Evolutionary conservation across 37 sponge, comb jelly and placozoan genomes (phyloP).

Genomic region (Bolinopsis microptera): DNA sequence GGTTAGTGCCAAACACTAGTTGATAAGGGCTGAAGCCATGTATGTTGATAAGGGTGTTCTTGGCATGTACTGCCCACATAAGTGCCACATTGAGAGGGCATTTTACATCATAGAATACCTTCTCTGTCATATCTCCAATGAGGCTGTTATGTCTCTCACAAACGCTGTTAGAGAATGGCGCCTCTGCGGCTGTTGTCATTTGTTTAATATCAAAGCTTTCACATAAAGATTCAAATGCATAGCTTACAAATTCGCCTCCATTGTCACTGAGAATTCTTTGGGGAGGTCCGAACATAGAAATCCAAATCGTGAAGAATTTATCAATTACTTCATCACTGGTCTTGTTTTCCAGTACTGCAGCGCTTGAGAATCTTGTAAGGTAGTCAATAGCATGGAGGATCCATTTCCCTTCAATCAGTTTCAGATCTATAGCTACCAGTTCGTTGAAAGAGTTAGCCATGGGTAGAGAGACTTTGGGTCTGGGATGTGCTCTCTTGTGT

Average conservation of each 20-base stretch:
- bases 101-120: background rate
- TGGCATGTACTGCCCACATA: slow-evolving; percentile 21
- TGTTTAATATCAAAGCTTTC: background rate
- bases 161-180: no score
- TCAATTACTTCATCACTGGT: background rate
- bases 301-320: slow-evolving; percentile 4
- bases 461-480: background rate
- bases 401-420: background rate
- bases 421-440: slow-evolving; percentile 5
- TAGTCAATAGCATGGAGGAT: background rate
- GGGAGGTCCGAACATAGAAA: background rate
- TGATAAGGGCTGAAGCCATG: background rate
- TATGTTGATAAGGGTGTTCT: background rate
- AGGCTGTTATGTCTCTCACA: background rate
- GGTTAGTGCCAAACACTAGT: background rate
- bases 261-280: background rate
- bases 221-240: background rate
- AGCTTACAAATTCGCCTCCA: background rate
- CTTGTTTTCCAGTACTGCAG: background rate
- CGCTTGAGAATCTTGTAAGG: background rate
- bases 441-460: background rate
- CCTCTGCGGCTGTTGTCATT: background rate
- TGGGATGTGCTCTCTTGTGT: background rate
- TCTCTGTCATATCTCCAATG: slow-evolving; percentile 8
- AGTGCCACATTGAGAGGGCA: background rate